Conservation (phyloP, 2,113 vertebrate species). For the Hemibates koningsi region DNA sequence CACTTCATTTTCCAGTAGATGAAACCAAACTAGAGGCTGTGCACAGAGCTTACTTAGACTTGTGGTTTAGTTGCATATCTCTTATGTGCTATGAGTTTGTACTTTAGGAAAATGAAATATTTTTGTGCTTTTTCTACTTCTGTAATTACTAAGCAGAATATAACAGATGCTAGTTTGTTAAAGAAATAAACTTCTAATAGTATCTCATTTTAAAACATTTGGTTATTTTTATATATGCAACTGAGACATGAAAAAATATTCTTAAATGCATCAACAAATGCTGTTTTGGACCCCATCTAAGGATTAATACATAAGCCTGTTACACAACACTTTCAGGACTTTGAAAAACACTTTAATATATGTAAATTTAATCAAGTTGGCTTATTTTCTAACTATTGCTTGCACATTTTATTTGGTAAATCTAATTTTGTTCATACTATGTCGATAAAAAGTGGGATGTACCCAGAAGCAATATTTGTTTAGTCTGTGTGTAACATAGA, state of each 20-base stretch:
- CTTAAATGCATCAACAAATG: not conserved
- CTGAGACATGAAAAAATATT: not conserved
- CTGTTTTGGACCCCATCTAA: not conserved
- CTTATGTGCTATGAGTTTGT: not conserved
- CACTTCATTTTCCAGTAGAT: slow-evolving; percentile 49
- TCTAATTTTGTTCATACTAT: not conserved
- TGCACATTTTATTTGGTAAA: not conserved
- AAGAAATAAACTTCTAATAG: not conserved
- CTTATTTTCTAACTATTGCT: not conserved
- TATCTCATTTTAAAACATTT: not conserved
- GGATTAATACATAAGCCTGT: not conserved
- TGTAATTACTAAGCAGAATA: not conserved
- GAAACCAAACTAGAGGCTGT: slow-evolving; percentile 51
- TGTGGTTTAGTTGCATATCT: not conserved
- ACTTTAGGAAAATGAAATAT: not conserved
- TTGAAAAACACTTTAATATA: not conserved
- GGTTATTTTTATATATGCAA: not conserved
- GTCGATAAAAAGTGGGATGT: not conserved
- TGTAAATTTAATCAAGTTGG: not conserved
- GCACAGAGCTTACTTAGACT: slow-evolving; percentile 5
- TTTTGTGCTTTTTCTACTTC: not conserved
- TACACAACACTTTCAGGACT: not conserved
- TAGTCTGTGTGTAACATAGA: not conserved
- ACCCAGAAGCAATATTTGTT: not conserved
- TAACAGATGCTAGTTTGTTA: not conserved